phyloP scores from a whole-genome alignment of 1,140 invertebrate species.

The Solenopsis fugax region DNA sequence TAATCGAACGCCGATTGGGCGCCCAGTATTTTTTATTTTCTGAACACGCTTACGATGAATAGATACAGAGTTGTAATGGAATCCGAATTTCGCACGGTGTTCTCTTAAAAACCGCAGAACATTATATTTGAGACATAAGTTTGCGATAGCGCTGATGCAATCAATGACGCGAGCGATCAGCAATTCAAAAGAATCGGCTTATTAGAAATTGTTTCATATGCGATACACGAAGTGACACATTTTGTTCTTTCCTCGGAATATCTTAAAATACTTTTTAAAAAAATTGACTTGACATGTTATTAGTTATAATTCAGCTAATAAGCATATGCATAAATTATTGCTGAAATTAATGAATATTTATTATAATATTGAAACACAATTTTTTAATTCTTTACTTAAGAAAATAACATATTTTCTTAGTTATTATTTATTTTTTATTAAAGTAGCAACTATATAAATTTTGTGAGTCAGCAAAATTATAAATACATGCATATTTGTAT shows the following conservation, averaged over 20 bases:
- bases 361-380: background rate
- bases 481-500: background rate
- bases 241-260: background rate
- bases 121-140: background rate
- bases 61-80: background rate
- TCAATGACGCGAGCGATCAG: background rate
- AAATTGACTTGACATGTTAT: background rate
- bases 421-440: background rate
- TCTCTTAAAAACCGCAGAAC: background rate
- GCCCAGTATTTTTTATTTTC: background rate
- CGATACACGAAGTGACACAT: background rate
- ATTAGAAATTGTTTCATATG: conserved; percentile 1
- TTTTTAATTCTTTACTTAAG: background rate
- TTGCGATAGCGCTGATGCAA: background rate
- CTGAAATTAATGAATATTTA: background rate
- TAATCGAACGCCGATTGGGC: background rate
- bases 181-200: background rate
- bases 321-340: background rate
- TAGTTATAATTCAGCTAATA: background rate
- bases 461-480: background rate
- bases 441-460: background rate
- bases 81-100: background rate
- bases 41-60: background rate
- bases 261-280: background rate
- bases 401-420: conserved; percentile 1